Conservation (phyloP, 2,888 invertebrate species). For the Malthinus seriepunctatus region DNA sequence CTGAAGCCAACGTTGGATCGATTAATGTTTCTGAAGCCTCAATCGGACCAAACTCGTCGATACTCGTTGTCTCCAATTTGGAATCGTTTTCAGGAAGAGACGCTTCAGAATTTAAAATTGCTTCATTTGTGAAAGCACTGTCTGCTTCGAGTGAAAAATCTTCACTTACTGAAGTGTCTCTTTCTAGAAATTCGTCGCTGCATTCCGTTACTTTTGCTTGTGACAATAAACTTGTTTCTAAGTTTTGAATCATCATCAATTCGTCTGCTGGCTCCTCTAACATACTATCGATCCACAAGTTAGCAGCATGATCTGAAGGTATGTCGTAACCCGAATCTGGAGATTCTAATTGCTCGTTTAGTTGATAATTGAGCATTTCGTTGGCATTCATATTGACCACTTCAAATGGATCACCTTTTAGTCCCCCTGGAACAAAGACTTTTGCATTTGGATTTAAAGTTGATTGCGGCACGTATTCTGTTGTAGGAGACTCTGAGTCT, state of each 20-base stretch:
- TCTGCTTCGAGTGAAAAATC: no score
- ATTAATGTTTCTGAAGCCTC: no score
- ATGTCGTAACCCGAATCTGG: not conserved
- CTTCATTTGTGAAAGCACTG: no score
- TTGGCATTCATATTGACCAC: not conserved
- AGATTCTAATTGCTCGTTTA: not conserved
- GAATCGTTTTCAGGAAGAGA: no score
- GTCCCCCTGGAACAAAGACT: slow-evolving; percentile 11
- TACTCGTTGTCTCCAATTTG: no score
- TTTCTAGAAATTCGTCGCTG: no score
- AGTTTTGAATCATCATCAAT: slow-evolving; percentile 3
- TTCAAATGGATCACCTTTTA: no score
- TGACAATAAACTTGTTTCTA: not conserved
- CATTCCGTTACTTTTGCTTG: no score
- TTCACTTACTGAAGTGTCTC: no score
- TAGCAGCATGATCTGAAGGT: slow-evolving; percentile 43
- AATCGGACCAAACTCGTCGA: no score
- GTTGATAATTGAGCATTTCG: not conserved
- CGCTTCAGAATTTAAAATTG: no score
- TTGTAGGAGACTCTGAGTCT: not conserved
- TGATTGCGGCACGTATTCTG: slow-evolving; percentile 5
- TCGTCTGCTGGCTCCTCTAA: slow-evolving; percentile 36
- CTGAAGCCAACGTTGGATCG: no score
- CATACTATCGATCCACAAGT: slow-evolving; percentile 48
- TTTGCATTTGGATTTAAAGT: slow-evolving; percentile 25